A percentile compares a stretch with the other conserved stretches of the same genome.
phyloP scores from a whole-genome alignment of 1,140 invertebrate genomes.

The Brachionus rubens region DNA sequence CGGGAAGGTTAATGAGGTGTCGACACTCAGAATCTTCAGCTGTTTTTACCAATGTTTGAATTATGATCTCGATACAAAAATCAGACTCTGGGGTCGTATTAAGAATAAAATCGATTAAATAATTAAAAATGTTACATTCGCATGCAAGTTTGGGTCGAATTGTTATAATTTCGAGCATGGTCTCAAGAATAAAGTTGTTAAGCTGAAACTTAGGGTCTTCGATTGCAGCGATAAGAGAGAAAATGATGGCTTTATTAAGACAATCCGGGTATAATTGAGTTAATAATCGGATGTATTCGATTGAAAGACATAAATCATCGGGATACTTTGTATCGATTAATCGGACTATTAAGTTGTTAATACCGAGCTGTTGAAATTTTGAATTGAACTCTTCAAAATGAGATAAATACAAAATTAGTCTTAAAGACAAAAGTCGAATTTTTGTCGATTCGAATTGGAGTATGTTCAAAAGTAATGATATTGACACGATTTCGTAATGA shows the following conservation, averaged over 20 bases:
- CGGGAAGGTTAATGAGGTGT: background rate
- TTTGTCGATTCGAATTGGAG: background rate
- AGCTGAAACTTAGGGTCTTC: slow-evolving; percentile 3
- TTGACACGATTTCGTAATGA: background rate
- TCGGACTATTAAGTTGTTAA: slow-evolving; percentile 11
- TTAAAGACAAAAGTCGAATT: background rate
- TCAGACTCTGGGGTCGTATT: background rate
- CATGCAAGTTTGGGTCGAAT: background rate
- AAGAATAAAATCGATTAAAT: background rate
- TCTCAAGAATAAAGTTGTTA: slow-evolving; percentile 7
- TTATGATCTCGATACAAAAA: background rate
- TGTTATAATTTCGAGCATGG: background rate
- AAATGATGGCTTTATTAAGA: background rate
- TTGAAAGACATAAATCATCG: background rate
- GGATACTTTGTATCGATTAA: slow-evolving; percentile 6
- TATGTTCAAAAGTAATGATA: background rate
- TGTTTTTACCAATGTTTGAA: background rate
- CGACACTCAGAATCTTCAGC: background rate
- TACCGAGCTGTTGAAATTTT: background rate
- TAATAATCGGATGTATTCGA: slow-evolving; percentile 24
- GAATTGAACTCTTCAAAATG: background rate
- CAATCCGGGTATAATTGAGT: background rate
- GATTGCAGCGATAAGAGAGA: background rate
- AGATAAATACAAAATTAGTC: slow-evolving; percentile 22
- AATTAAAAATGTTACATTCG: slow-evolving; percentile 11